A percentile compares a stretch with the other conserved stretches of the same genome.
Conservation (phyloP, 1,140 invertebrate genomes). For the Drosophila triauraria region DNA sequence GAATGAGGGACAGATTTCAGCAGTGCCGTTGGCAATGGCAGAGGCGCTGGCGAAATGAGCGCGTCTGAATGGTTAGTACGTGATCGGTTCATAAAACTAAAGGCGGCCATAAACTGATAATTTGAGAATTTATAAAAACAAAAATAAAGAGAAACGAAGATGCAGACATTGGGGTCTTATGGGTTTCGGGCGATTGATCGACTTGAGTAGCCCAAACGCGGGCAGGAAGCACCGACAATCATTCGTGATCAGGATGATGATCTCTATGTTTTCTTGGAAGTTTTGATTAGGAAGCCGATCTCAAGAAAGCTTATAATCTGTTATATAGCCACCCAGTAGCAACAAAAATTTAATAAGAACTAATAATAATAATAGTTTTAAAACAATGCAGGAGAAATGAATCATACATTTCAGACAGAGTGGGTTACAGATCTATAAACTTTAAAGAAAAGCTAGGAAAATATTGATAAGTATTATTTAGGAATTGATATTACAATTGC, state of each 20-base stretch:
- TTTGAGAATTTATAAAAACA: constrained; percentile 79
- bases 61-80: constrained; percentile 65
- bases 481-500: too few relatives aligned
- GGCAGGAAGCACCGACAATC: constrained; percentile 37
- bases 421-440: too few relatives aligned
- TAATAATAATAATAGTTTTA: not conserved
- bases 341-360: too few relatives aligned
- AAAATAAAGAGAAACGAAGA: constrained; percentile 28
- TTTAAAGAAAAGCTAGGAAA: too few relatives aligned
- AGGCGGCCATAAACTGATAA: constrained; percentile 81
- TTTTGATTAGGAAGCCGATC: constrained; percentile 7
- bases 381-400: not conserved
- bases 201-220: constrained; percentile 40
- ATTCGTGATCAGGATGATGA: constrained; percentile 31
- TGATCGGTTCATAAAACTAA: constrained; percentile 83
- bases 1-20: constrained; percentile 32
- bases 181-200: constrained; percentile 39
- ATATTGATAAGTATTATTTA: too few relatives aligned
- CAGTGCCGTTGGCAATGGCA: constrained; percentile 38
- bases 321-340: constrained; percentile 3
- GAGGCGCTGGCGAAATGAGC: constrained; percentile 46
- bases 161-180: constrained; percentile 27
- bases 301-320: not conserved
- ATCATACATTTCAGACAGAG: not conserved
- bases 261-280: constrained; percentile 31